Evolutionary conservation across 2,888 invertebrate genomes (phyloP), one percentile per base, ranked within the genome.

Genomic region (Shargacucullia verbasci): DNA sequence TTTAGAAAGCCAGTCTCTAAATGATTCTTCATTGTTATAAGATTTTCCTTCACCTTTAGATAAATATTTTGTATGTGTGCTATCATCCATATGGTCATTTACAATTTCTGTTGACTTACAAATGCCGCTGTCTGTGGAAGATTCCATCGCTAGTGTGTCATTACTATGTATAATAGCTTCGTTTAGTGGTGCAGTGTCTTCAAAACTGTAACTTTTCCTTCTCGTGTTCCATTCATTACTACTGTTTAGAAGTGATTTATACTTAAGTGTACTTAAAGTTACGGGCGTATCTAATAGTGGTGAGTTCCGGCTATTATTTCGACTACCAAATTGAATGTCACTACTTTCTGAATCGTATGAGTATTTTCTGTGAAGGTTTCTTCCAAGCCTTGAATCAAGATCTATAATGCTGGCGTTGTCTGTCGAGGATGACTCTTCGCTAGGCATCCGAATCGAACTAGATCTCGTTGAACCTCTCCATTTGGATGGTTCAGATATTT

Each of bases 41-140:
- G 73, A 64, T 50, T 73, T 83, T 64, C 73, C 85, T 38, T 85
- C 83, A 35, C 74, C 82, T 60, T 69, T 79, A 12, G 78, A 76
- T 39, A 68, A 64, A 49, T 81, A 71, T 65, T 75, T 83, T 39
- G 54, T 55, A 67, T 78, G 69, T 7, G 67, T 45, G 46, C 72
- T 77, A 46, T 86, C 86, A 59, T 90, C 86, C 20, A 76, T 54
- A 55, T 84, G 76, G 52, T 91, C 90, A 61, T 91, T 90, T 1
- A 96, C 95, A 40, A 96, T 89, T 89, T 97, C 97, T 14, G 95
- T 95, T 0, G 97, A 97, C 78, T 96, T 95, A 66, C 96, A 97
- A 74, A 97, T 95, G 0, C 97, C 97, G 78, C 97, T 97, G 75
- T 97, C 97, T 1, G 96, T 97, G 3, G 97, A 97, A n/a, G 96